Conservation (phyloP, 2,888 invertebrate genomes). For the Liopterus haemorrhoidalis region DNA sequence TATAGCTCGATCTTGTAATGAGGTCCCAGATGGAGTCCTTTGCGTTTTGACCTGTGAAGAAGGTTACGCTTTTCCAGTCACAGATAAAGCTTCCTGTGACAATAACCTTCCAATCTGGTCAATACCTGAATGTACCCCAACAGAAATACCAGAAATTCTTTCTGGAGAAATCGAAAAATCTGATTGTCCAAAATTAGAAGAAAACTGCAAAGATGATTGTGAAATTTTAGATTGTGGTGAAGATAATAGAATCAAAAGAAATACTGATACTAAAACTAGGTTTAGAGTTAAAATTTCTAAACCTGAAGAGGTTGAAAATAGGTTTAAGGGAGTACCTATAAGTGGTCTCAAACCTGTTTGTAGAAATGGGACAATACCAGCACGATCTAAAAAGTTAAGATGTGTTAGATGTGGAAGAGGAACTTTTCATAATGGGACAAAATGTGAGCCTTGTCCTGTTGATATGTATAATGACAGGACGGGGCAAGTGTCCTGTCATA, state of each 20-base stretch:
- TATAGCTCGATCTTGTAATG: slow-evolving; percentile 30
- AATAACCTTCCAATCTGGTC: slow-evolving; percentile 16
- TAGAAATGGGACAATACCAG: slow-evolving; percentile 18
- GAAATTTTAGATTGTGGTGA: too few species aligned
- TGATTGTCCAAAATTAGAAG: too few species aligned
- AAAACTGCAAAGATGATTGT: too few species aligned
- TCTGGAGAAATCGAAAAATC: too few species aligned
- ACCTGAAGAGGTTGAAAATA: too few species aligned
- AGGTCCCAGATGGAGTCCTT: slow-evolving; percentile 35
- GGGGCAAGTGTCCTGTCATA: slow-evolving; percentile 52
- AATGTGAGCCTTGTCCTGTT: slow-evolving; percentile 54
- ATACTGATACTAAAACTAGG: too few species aligned
- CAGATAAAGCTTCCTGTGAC: slow-evolving; percentile 14
- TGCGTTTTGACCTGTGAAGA: slow-evolving; percentile 56
- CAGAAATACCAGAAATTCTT: slow-evolving; percentile 14
- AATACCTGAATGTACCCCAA: slow-evolving; percentile 20
- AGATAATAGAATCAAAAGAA: too few species aligned
- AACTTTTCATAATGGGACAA: slow-evolving; percentile 54
- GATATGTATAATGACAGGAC: slow-evolving; percentile 52
- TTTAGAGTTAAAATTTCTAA: too few species aligned
- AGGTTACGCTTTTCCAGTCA: slow-evolving; percentile 56
- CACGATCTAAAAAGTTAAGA: slow-evolving; percentile 6
- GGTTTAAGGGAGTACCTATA: too few species aligned
- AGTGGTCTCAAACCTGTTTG: too few species aligned
- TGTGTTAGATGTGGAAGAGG: slow-evolving; percentile 59